These are phyloP conservation scores for Eupsilia transversa DNA, from an alignment of 2,888 invertebrate genomes.

Conservation along the genomic window DNA sequence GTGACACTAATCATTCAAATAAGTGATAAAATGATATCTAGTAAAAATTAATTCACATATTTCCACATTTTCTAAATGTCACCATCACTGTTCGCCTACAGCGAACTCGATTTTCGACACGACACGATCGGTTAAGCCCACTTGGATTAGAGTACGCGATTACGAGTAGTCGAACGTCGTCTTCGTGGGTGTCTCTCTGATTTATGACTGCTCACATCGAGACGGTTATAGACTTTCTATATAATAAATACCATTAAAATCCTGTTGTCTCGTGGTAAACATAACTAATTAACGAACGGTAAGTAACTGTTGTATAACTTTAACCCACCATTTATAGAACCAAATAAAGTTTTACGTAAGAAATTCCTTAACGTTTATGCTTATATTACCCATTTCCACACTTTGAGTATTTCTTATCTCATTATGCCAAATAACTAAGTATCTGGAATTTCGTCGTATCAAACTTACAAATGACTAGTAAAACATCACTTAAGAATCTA, in stretches of 20 bases:
- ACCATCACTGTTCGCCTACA: slow-evolving; percentile 44
- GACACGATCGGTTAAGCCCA: slow-evolving; percentile 78
- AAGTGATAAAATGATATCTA: neutral
- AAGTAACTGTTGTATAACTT: slow-evolving; percentile 32
- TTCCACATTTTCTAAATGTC: slow-evolving; percentile 32
- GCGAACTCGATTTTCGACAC: slow-evolving; percentile 72
- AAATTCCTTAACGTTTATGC: slow-evolving; percentile 40
- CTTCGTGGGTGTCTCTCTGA: slow-evolving; percentile 87
- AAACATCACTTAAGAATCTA: slow-evolving; percentile 39
- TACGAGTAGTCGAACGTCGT: slow-evolving; percentile 69
- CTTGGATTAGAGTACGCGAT: slow-evolving; percentile 71
- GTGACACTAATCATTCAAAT: neutral
- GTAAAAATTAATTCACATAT: neutral
- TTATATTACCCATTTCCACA: slow-evolving; percentile 23
- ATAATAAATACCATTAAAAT: slow-evolving; percentile 72
- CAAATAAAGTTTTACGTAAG: slow-evolving; percentile 45
- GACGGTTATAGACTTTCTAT: slow-evolving; percentile 78
- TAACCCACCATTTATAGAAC: slow-evolving; percentile 16
- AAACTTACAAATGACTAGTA: slow-evolving; percentile 28
- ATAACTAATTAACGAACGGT: slow-evolving; percentile 60
- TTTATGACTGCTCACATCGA: slow-evolving; percentile 77
- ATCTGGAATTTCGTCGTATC: slow-evolving; percentile 21
- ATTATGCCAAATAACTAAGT: slow-evolving; percentile 25
- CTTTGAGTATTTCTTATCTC: neutral
- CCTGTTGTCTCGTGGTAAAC: slow-evolving; percentile 56